Percentiles rank a stretch among this genome's conserved stretches.
Evolutionary conservation across 2,113 vertebrate species (phyloP).

Genomic region (Callopanchax toddi): DNA sequence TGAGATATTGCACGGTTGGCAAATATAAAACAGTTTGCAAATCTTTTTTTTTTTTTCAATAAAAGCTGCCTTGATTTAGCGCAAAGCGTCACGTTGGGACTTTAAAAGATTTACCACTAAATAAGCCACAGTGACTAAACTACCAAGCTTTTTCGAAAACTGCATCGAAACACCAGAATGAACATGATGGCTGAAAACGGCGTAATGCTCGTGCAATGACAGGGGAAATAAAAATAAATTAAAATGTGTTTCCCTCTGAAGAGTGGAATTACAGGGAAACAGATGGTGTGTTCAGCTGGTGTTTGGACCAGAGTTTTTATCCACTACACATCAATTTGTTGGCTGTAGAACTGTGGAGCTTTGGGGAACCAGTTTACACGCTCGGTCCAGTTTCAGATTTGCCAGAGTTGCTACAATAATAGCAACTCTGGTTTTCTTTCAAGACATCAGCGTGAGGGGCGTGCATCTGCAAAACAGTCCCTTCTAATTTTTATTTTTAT

Average conservation of each 20-base stretch:
- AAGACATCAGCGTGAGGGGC: not conserved
- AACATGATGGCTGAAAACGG: slow-evolving; percentile 11
- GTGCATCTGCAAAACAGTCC: slow-evolving; percentile 11
- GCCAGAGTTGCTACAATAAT: slow-evolving; percentile 30
- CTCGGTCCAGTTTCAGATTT: slow-evolving; percentile 29
- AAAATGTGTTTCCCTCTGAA: slow-evolving; percentile 53
- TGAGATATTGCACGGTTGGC: no score
- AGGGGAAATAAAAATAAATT: slow-evolving; percentile 40
- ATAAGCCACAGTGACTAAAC: slow-evolving; percentile 1
- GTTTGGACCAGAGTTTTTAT: slow-evolving; percentile 51
- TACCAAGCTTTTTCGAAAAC: slow-evolving; percentile 13
- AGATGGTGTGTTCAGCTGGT: slow-evolving; percentile 70
- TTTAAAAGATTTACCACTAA: not conserved
- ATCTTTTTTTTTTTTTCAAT: no score
- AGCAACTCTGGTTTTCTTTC: slow-evolving; percentile 15
- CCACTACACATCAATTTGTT: slow-evolving; percentile 60
- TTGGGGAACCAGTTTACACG: slow-evolving; percentile 36
- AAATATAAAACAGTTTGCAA: no score
- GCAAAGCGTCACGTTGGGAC: no score
- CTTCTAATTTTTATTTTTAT: not conserved
- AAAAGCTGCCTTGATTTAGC: no score
- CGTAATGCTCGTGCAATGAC: slow-evolving; percentile 17
- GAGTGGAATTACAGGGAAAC: slow-evolving; percentile 54
- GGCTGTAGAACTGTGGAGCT: slow-evolving; percentile 39
- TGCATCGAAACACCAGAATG: slow-evolving; percentile 11